Evolutionary conservation across 2,113 vertebrate species (phyloP).

Genomic region (Callocephalon fimbriatum): DNA sequence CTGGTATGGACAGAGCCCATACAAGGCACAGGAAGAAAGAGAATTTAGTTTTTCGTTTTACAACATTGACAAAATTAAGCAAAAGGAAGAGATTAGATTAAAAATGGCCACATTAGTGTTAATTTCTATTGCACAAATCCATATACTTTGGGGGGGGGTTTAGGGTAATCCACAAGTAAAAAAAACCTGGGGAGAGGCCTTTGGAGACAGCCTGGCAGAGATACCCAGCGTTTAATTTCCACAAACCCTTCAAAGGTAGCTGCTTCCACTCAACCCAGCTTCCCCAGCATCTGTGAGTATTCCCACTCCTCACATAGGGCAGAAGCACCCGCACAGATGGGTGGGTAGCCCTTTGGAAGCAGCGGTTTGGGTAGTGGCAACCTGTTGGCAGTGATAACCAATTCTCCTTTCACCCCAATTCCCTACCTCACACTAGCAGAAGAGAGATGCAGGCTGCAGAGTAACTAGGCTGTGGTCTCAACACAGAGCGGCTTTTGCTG

Average conservation of each 20-base stretch:
- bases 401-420: not conserved
- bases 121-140: not conserved
- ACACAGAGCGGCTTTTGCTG: not conserved
- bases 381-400: fast-evolving
- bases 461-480: fast-evolving
- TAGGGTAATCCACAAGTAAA: not conserved
- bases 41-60: not conserved
- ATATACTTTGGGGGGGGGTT: not conserved
- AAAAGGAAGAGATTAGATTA: not conserved
- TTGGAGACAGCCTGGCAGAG: not conserved
- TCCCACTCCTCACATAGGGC: not conserved
- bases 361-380: not conserved
- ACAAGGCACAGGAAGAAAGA: not conserved
- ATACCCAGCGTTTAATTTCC: fast-evolving
- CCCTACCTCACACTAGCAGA: fast-evolving
- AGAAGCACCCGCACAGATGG: not conserved
- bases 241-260: not conserved
- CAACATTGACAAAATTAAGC: not conserved
- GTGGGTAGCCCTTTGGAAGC: not conserved
- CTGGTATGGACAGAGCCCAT: not conserved
- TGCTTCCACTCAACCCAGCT: not conserved
- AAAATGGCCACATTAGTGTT: not conserved
- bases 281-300: not conserved
- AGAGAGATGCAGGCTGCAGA: not conserved
- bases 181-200: not conserved